Evolutionary conservation across 2,888 invertebrate genomes (phyloP).

Genomic region (Spicauda simplicius): DNA sequence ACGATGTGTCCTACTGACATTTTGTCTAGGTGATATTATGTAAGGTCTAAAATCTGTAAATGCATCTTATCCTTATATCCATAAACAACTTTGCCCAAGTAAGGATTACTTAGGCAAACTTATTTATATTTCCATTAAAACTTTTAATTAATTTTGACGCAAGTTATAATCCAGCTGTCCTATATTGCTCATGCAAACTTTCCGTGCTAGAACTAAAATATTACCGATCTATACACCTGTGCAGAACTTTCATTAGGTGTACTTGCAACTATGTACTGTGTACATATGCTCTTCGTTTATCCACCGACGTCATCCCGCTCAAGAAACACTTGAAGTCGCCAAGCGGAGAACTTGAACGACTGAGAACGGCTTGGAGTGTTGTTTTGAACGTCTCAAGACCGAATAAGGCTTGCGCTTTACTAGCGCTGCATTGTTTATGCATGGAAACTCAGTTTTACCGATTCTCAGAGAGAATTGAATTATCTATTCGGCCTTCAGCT

Average conservation of each 20-base stretch:
- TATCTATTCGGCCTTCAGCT: background rate
- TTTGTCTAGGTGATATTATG: background rate
- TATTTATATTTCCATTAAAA: too few relatives aligned
- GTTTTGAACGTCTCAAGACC: slow-evolving; percentile 4
- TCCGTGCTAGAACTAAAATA: too few relatives aligned
- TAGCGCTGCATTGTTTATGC: slow-evolving; percentile 2
- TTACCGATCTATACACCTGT: too few relatives aligned
- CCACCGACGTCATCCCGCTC: slow-evolving; percentile 33
- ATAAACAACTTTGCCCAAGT: too few relatives aligned
- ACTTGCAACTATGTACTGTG: background rate
- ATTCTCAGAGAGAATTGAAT: background rate
- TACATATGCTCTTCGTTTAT: slow-evolving; percentile 24
- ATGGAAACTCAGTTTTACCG: slow-evolving; percentile 2
- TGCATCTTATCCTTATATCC: background rate
- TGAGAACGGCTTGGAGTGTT: background rate
- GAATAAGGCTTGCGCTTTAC: background rate
- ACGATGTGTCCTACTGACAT: background rate
- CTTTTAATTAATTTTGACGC: too few relatives aligned
- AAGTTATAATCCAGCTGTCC: background rate
- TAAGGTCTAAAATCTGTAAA: background rate
- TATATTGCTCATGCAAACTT: too few relatives aligned
- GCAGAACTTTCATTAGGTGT: too few relatives aligned
- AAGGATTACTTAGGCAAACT: too few relatives aligned
- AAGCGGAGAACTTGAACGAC: background rate
- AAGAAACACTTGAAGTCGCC: slow-evolving; percentile 11